phyloP scores from a whole-genome alignment of 2,797 vertebrate species.

The Erpetoichthys calabaricus region DNA sequence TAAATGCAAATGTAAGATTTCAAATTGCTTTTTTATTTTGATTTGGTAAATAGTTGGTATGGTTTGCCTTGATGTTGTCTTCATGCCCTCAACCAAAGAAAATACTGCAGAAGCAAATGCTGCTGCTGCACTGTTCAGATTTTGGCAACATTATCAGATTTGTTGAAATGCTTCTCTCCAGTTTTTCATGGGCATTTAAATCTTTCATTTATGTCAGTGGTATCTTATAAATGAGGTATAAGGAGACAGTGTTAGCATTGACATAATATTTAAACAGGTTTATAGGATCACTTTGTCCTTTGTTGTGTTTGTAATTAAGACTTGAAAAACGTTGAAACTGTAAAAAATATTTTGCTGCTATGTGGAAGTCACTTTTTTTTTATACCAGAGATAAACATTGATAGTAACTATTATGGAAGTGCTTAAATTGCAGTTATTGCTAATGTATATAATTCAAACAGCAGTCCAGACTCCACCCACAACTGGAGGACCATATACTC shows the following conservation, averaged over 20 bases:
- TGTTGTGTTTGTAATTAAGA: no score
- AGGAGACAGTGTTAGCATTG: conserved; percentile 12
- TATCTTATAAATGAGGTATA: conserved; percentile 23
- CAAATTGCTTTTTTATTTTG: conserved; percentile 5
- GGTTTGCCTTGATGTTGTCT: conserved; percentile 2
- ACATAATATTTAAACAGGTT: no score
- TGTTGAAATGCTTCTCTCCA: conserved; percentile 13
- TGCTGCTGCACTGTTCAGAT: conserved; percentile 3
- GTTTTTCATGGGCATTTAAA: conserved; percentile 22
- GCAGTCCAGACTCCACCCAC: no score
- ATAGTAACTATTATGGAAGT: no score
- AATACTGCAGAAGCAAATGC: conserved; percentile 2
- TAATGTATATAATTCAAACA: no score
- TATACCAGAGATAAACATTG: no score
- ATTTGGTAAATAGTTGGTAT: conserved; percentile 2
- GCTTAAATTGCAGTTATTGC: no score
- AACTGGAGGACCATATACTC: no score
- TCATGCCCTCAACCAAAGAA: conserved; percentile 9
- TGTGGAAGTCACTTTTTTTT: no score
- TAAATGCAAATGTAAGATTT: conserved; percentile 3
- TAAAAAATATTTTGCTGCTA: no score
- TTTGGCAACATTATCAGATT: conserved; percentile 10
- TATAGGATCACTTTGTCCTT: no score
- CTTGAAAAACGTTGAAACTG: no score
- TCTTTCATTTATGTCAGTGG: conserved; percentile 21